Evolutionary conservation across 2,113 vertebrate species (phyloP), one percentile per base, ranked within the genome.

Genomic region (Ceyx cyanopectus): DNA sequence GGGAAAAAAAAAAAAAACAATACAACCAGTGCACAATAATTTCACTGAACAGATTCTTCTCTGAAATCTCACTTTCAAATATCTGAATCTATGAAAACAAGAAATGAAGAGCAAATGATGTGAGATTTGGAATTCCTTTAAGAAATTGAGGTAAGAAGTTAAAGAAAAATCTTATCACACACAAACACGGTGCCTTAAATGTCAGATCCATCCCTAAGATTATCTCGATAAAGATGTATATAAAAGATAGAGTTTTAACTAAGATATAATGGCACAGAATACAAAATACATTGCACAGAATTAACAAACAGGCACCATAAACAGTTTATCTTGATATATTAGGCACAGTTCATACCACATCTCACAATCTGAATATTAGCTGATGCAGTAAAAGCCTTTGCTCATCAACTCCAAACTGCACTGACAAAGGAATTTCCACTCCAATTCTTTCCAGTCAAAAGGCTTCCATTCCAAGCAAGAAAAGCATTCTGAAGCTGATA

Each of bases 401-500:
- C 54, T 27, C 51, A 92, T 41, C 91, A 89, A 95, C 22, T 9
- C 30, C 68, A 89, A 22, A 27, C 79, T 77, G 19, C 79, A 86
- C 76, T 91, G 50, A 56, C 46, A 73, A 58, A 81, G n/a, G 75
- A 89, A 89, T 87, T 89, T 62, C 46, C 89, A 81, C 63, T 69
- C 32, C 45, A 74, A 77, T 85, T 66, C 53, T 88, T 86, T 27
- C 78, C 87, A 92, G 76, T 48, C 29, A 63, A 75, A 92, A 68
- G 85, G 77, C 81, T 94, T 73, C 73, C 91, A 86, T 60, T 34
- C 54, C 83, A 73, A 93, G 56, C 53, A 85, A 37, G 37, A 62
- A 89, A 88, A 90, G 60, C 90, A 83, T 82, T 77, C 60, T 78
- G 57, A 85, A 89, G 66, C 50, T 82, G 81, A 18, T 91, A 80